These are phyloP conservation scores for Sebastes iracundus DNA, from an alignment of 2,797 vertebrate species.

Conservation along the genomic window DNA sequence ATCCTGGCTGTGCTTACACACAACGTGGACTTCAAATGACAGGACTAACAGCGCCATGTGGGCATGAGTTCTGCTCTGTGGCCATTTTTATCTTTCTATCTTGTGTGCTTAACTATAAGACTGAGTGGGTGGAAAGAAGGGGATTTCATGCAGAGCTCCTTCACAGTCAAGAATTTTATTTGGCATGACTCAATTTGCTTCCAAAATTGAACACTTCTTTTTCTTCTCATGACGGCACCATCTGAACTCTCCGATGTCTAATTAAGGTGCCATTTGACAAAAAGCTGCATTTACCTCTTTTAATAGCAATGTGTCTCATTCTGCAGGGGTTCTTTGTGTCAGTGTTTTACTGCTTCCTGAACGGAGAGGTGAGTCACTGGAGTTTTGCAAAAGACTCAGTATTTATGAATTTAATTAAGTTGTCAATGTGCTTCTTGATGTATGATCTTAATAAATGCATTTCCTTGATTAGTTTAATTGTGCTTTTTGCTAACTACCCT, in stretches of 20 bases:
- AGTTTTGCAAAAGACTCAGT: slow-evolving; percentile 5
- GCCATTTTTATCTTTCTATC: not conserved
- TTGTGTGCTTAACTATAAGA: not conserved
- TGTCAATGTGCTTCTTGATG: slow-evolving; percentile 16
- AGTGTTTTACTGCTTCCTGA: slow-evolving; percentile 99
- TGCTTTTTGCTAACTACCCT: not conserved
- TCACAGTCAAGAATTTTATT: not conserved
- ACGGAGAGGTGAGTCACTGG: slow-evolving; percentile 92
- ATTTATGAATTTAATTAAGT: slow-evolving; percentile 32
- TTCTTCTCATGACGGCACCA: not conserved
- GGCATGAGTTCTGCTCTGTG: slow-evolving; percentile 39
- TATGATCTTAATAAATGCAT: slow-evolving; percentile 5
- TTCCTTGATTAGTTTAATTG: not conserved
- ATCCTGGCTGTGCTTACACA: slow-evolving; percentile 25
- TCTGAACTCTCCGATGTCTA: not conserved
- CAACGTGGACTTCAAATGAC: slow-evolving; percentile 32
- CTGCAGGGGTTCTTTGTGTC: slow-evolving; percentile 95
- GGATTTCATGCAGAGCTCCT: not conserved
- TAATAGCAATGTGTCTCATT: slow-evolving; percentile 35
- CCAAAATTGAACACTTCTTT: not conserved
- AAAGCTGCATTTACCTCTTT: not conserved
- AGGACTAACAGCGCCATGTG: slow-evolving; percentile 35
- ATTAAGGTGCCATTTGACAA: slow-evolving; percentile 2
- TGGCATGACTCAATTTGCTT: not conserved
- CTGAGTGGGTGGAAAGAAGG: slow-evolving; percentile 4